These are phyloP conservation scores for Tenthredo scrophulariae DNA, from an alignment of 2,888 invertebrate genomes.

Conservation along the genomic window DNA sequence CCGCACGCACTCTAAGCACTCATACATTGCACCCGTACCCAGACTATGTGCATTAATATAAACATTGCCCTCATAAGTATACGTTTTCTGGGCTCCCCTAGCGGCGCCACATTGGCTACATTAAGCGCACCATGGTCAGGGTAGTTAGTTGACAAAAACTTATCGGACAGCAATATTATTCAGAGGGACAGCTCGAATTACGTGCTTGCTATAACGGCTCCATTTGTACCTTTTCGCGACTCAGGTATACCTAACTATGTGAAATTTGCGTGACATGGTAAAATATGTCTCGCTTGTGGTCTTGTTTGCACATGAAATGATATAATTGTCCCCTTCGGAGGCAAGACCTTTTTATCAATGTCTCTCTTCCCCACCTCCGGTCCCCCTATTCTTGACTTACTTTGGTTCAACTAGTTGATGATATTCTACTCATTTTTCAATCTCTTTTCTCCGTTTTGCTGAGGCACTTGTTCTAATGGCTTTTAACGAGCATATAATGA, in stretches of 20 bases:
- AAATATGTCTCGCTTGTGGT: slow-evolving; percentile 36
- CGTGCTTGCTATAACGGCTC: slow-evolving; percentile 41
- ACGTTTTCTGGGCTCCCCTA: slow-evolving; percentile 54
- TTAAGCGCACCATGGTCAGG: slow-evolving; percentile 43
- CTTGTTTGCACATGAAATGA: slow-evolving; percentile 14
- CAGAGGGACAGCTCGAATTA: slow-evolving; percentile 49
- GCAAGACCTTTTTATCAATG: slow-evolving; percentile 33
- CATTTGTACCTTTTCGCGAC: slow-evolving; percentile 36
- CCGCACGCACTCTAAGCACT: slow-evolving; percentile 58
- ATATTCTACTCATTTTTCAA: neutral
- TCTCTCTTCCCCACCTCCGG: neutral
- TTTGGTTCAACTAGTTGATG: neutral
- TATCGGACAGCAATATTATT: slow-evolving; percentile 55
- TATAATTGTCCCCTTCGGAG: slow-evolving; percentile 31
- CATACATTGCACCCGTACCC: slow-evolving; percentile 41
- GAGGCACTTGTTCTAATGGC: neutral
- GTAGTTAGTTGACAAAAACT: slow-evolving; percentile 56
- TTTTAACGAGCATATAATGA: neutral
- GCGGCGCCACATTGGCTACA: slow-evolving; percentile 61
- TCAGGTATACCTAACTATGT: neutral
- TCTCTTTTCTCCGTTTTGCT: neutral
- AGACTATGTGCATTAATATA: slow-evolving; percentile 60
- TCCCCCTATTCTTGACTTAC: neutral
- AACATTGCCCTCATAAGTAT: slow-evolving; percentile 63
- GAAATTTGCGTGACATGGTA: slow-evolving; percentile 40